Base-by-base conservation (phyloP, 2,888 invertebrate species). In the Alloplasta piceator region DNA sequence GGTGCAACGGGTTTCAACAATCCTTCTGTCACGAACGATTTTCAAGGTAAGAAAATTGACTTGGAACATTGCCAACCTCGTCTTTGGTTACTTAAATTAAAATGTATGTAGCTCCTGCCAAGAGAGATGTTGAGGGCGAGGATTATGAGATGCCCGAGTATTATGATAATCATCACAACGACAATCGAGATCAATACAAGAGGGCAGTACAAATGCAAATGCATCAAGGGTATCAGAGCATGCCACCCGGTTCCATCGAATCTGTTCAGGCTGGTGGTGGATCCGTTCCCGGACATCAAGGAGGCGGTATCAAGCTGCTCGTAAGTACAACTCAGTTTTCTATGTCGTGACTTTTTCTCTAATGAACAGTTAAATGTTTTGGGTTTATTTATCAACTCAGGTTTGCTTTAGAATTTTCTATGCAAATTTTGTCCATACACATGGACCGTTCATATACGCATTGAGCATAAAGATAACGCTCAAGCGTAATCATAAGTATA, bases 161-260 rank as follows among this genome's bases (percentile, higher is more conserved):
- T 43, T 16, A 58, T 6, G 61, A 78, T 7, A 71, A 72, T 50
- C 48, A 75, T n/a, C 58, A 10, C 10, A 73, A 70, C 12, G 66
- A 84, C 7, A 67, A 79, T 43, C 82, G 36, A 39, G 83, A 83
- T 41, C 85, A 87, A 61, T 81, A 84, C 48, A 80, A 85, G 9
- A 86, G 91, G 58, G 86, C 84, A 6, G 87, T 92, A 4, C 86
- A 91, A 36, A 91, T 91, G 90, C 84, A 90, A 41, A 90, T 92
- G 89, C 91, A 89, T 73, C 92, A 92, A 63, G 92, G 92, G 5
- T 91, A 92, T 70, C 91, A 91, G 72, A 91, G 90, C 76, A 84
- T 92, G 84, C 92, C 92, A 39, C 87, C 90, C 7, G 92, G 91
- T 12, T 82, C 91, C 5, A 72, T 91, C 6, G 92, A 92, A 78